Evolutionary conservation across 2,888 invertebrate species (phyloP), one percentile per base, ranked within the genome.

Genomic region (Lasioglossum morio): DNA sequence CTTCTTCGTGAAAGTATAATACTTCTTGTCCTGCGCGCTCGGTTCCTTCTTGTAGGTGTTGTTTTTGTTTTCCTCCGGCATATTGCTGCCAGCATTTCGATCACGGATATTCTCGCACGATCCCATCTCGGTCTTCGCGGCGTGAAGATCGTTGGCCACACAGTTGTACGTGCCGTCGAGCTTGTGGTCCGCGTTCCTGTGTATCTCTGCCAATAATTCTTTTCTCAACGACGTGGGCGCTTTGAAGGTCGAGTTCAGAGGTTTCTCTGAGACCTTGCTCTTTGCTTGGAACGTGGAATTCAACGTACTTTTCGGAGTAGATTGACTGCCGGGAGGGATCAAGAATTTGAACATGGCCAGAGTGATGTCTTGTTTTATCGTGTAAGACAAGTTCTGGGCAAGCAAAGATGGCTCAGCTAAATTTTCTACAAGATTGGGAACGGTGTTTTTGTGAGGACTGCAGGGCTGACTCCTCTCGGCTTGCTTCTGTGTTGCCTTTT

Each of bases 1-100:
- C 72, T 91, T 94, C 23, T 92, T 92, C 0, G 93, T 92, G 43
- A 93, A 94, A 19, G 94, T 94, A 57, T 91, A 91, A 70, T 92
- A 93, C 74, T 89, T 92, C 30, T 85, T 89, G 30, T 88, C 89
- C 16, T 81, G 82, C 0, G 53, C 46, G 72, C 86, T 84, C 23
- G 82, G 78, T 43, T 88, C 88, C 83, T 92, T 93, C 80, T 89
- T 91, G 80, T 93, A 94, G 8, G 94, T 94, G 77, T 93, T 91
- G 40, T 92, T 93, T 70, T 91, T 91, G 87, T 92, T 92, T 60
- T 88, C 90, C n/a, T 75, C n/a, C 14, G 85, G 77, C 70, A 81
- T 85, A 78, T 88, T 74, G 43, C 66, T 81, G 70, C 80, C 80
- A 75, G 48, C 19, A 76, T 79, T 81, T 23, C 81, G 76, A 73